phyloP scores from a whole-genome alignment of 2,888 invertebrate species.

The Rotaria macrura region DNA sequence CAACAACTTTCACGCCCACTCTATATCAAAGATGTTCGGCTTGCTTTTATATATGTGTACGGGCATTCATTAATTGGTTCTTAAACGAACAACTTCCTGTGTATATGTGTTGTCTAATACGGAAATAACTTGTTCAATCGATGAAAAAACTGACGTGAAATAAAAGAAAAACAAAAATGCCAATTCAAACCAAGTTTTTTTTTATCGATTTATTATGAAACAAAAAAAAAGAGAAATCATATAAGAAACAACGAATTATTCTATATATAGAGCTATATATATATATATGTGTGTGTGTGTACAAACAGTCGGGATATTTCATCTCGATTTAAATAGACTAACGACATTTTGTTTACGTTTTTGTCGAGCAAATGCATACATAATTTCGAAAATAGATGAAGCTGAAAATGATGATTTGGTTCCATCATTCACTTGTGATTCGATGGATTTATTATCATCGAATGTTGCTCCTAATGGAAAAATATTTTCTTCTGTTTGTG shows the following conservation, averaged over 20 bases:
- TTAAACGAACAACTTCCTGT: constrained; percentile 2
- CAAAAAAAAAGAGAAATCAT: background rate
- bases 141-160: background rate
- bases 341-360: background rate
- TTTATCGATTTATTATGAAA: background rate
- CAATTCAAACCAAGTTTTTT: background rate
- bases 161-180: background rate
- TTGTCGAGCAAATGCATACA: constrained; percentile 14
- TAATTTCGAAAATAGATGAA: background rate
- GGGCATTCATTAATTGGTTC: background rate
- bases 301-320: background rate
- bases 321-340: background rate
- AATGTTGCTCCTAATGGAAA: background rate
- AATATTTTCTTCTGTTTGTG: constrained; percentile 6
- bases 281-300: background rate
- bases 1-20: background rate
- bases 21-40: background rate
- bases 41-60: background rate
- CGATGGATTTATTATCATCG: background rate
- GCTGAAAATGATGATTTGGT: background rate
- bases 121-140: constrained; percentile 15
- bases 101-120: background rate
- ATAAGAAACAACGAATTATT: background rate
- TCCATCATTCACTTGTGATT: background rate
- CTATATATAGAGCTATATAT: too few species aligned